Percentiles rank a stretch among this genome's conserved stretches.
These are phyloP conservation scores for Brachycybe producta DNA, from an alignment of 2,888 invertebrate species.

Conservation along the genomic window DNA sequence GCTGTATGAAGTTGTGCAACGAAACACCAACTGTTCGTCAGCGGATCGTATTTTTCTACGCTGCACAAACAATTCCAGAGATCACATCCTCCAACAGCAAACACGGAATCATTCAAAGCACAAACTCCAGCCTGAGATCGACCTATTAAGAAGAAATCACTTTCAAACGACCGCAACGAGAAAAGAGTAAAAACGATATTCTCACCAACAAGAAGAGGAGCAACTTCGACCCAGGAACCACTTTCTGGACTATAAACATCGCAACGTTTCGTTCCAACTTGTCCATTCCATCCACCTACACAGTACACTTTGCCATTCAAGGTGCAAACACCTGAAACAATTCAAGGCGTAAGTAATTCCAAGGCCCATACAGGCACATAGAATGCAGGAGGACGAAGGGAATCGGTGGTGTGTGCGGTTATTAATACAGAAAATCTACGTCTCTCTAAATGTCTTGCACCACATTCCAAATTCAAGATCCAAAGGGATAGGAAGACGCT, in stretches of 20 bases:
- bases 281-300: conserved; percentile 67
- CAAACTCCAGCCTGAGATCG: conserved; percentile 67
- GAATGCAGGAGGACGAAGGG: too few species aligned
- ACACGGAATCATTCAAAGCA: conserved; percentile 51
- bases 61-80: conserved; percentile 69
- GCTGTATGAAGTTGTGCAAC: conserved; percentile 53
- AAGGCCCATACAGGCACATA: too few species aligned
- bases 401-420: too few species aligned
- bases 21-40: conserved; percentile 45
- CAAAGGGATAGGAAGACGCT: too few species aligned
- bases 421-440: too few species aligned
- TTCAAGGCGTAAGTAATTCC: conserved; percentile 12
- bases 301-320: conserved; percentile 54
- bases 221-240: conserved; percentile 52
- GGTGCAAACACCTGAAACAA: conserved; percentile 45
- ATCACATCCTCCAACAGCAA: conserved; percentile 75
- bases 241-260: conserved; percentile 52
- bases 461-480: too few species aligned
- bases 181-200: neutral
- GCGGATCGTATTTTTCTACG: conserved; percentile 53
- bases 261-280: conserved; percentile 53
- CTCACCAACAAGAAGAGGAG: conserved; percentile 49
- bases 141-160: conserved; percentile 36
- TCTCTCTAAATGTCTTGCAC: too few species aligned
- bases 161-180: conserved; percentile 6